Evolutionary conservation across 1,140 invertebrate genomes (phyloP).

Genomic region (Heliconius himera): DNA sequence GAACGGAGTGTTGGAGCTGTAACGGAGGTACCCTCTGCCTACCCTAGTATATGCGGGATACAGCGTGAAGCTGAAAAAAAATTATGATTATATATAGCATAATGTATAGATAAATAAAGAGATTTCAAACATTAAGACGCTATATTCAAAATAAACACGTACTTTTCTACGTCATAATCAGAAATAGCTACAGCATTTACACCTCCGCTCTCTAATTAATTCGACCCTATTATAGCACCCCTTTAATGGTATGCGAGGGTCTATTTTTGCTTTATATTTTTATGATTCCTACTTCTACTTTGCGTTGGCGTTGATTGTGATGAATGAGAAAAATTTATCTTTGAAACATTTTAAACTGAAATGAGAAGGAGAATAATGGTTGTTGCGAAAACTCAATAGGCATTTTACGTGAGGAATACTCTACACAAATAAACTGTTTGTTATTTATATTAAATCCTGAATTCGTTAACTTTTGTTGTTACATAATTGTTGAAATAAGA

Average conservation of each 20-base stretch:
- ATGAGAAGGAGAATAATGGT: conserved; percentile 1
- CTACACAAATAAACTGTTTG: neutral
- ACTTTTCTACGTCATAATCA: neutral
- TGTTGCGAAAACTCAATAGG: conserved; percentile 6
- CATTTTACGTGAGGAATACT: neutral
- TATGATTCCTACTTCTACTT: neutral
- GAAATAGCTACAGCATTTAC: neutral
- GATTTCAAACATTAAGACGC: neutral
- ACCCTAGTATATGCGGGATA: too few relatives aligned
- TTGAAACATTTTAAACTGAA: conserved; percentile 16
- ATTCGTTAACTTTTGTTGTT: neutral
- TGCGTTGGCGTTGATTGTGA: conserved; percentile 25
- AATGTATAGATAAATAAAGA: too few relatives aligned
- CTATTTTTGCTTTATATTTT: conserved; percentile 21
- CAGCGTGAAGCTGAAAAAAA: too few relatives aligned
- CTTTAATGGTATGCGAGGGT: conserved; percentile 3
- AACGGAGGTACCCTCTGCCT: too few relatives aligned
- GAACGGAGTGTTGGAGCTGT: too few relatives aligned
- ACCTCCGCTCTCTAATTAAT: conserved; percentile 16
- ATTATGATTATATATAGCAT: too few relatives aligned
- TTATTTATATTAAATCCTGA: neutral
- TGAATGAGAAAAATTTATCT: conserved; percentile 28
- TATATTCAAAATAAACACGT: neutral
- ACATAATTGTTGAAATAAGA: neutral
- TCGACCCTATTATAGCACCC: conserved; percentile 10